A percentile compares a stretch with the other conserved stretches of the same genome.
These are phyloP conservation scores for Cremastinae sp. DNA, from an alignment of 2,888 invertebrate genomes.

Conservation along the genomic window DNA sequence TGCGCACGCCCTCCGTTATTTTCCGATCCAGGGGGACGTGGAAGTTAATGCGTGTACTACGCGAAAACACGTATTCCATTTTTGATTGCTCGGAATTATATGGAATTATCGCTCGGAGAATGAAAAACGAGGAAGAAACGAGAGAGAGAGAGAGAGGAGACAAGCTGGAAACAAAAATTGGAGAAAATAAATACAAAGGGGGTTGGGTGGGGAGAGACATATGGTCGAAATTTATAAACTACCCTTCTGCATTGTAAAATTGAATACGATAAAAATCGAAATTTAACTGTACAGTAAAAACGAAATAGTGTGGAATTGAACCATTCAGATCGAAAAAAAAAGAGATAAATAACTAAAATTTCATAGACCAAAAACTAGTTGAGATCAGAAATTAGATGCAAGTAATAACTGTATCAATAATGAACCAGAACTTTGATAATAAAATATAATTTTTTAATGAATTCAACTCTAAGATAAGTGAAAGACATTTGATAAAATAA, in stretches of 20 bases:
- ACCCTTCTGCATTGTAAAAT: not conserved
- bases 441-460: no score
- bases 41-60: constrained; percentile 31
- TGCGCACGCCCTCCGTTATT: constrained; percentile 15
- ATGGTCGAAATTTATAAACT: constrained; percentile 46
- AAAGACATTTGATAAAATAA: no score
- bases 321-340: no score
- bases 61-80: constrained; percentile 50
- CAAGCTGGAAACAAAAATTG: constrained; percentile 18
- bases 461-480: no score
- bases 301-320: no score
- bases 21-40: not conserved
- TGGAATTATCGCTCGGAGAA: constrained; percentile 47
- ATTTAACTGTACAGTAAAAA: not conserved
- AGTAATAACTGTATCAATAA: no score
- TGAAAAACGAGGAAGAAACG: constrained; percentile 48
- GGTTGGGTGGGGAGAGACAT: constrained; percentile 33
- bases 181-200: constrained; percentile 30
- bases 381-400: no score
- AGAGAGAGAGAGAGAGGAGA: constrained; percentile 10
- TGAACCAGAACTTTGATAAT: no score
- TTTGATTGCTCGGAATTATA: constrained; percentile 54
- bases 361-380: no score
- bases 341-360: no score
- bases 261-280: not conserved